Evolutionary conservation across 2,113 vertebrate genomes (phyloP), one percentile per base, ranked within the genome.

Genomic region (Triplophysa dalaica): DNA sequence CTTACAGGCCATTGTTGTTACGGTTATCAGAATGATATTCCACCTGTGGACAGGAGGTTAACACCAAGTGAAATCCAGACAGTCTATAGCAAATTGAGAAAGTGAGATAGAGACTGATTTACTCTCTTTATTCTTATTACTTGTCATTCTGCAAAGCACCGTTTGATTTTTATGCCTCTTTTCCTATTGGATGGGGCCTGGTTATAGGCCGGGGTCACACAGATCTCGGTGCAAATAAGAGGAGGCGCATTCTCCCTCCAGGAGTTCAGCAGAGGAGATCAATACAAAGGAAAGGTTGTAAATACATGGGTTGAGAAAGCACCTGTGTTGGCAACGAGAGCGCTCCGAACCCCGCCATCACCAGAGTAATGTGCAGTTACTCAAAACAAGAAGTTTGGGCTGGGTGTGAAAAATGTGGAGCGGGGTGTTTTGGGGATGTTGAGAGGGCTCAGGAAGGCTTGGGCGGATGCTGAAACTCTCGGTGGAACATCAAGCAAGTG

Each of bases 391-490:
- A 90, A 85, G 85, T 88, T 79, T 84, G 81, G 66, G 84, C 86
- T 88, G 68, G 87, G 88, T 88, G 70, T 69, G 88, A 91, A 90
- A 87, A 89, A 90, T 89, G 81, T 78, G 65, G 41, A 82, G 81
- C 88, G 87, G 62, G 58, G 70, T 29, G 70, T 0, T 22, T 61
- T 43, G 75, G 74, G 45, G 50, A 75, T 70, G 78, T 77, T 65
- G 64, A 6, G 66, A 82, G 68, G 78, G 77, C 69, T 81, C 77
- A 17, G 60, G 33, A 64, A 70, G 41, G 83, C 84, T 29, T 24
- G 83, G 75, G 86, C 84, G 86, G 86, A 87, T 68, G 84, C 85
- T 86, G 86, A 85, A 91, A 91, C 89, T 91, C 89, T 90, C 86
- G 67, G 84, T 78, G 86, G 89, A 82, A 82, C 85, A 87, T 87